Evolutionary conservation across 2,797 vertebrate species (phyloP).

Genomic region (Pteropus rufus): DNA sequence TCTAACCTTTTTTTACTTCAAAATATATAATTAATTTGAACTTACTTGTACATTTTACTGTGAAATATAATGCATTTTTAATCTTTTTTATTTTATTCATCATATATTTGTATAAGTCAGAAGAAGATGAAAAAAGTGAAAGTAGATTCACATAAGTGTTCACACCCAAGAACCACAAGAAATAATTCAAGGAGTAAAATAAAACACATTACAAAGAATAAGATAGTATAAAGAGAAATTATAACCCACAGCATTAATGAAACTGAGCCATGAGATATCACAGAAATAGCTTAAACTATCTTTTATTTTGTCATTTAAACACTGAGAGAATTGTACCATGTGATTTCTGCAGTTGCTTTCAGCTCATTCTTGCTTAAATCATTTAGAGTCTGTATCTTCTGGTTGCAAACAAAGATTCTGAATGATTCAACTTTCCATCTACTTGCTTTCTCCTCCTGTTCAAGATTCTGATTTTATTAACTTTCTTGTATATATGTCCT

Average conservation of each 20-base stretch:
- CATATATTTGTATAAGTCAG: not conserved
- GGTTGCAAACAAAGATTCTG: not conserved
- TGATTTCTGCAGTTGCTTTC: not conserved
- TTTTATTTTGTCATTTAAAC: not conserved
- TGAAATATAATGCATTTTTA: not conserved
- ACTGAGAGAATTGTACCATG: not conserved
- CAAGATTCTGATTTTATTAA: constrained; percentile 40
- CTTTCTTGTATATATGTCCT: not conserved
- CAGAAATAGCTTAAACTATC: not conserved
- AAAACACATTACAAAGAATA: not conserved
- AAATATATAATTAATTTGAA: constrained; percentile 8
- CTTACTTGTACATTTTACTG: not conserved
- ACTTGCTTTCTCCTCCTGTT: not conserved
- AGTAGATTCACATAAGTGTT: not conserved
- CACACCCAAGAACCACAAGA: not conserved
- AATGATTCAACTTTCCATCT: not conserved
- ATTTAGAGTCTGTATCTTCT: not conserved
- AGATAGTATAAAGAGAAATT: not conserved
- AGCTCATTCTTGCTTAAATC: not conserved
- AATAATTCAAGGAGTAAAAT: not conserved
- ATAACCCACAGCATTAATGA: not conserved
- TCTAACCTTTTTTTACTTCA: not conserved
- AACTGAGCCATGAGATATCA: not conserved
- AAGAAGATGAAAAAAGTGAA: not conserved
- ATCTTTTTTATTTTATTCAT: not conserved